Evolutionary conservation across 2,113 vertebrate species (phyloP), one percentile per base, ranked within the genome.

Genomic region (Eurypyga helias): DNA sequence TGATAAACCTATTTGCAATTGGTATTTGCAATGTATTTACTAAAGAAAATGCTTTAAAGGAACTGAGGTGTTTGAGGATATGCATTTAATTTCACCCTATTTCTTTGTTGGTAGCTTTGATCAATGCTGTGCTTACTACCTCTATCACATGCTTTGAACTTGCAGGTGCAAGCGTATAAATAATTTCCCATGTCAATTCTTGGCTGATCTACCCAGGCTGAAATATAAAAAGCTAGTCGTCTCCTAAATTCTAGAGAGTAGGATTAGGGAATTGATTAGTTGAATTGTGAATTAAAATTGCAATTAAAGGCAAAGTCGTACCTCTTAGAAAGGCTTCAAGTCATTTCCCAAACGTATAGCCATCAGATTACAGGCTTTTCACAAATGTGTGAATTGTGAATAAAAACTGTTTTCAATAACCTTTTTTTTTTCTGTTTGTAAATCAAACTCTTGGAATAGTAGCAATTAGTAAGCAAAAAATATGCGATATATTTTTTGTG

Each of bases 221-320:
- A 85, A 93, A 66, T 76, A 73, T 33, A 57, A 90, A 94, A 94
- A 86, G 69, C 62, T 89, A 95, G 78, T 82, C 79, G 83, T 93
- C 78, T 94, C 66, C 81, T 92, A 78, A 90, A 90, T 92, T 62
- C 43, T 70, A 41, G 72, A 89, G 83, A 83, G 51, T 49, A 69
- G 77, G 79, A 88, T 93, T 84, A 96, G 33, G 41, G 78, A 78
- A 92, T 95, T 94, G 93, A 96, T 97, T 93, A 81, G 62, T 96
- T 96, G 95, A 92, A 92, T 92, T 89, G 73, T 72, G 92, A 94
- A 94, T 95, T 96, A 64, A 96, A 97, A 83, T 85, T 81, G 83
- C 77, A 91, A 94, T 93, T 75, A 58, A 82, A 91, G 45, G 76
- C 13, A 81, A 89, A 96, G 84, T 72, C 79, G 9, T 77, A 15